Evolutionary conservation across 2,888 invertebrate species (phyloP).

Genomic region (Hirtodrosophila duncani): DNA sequence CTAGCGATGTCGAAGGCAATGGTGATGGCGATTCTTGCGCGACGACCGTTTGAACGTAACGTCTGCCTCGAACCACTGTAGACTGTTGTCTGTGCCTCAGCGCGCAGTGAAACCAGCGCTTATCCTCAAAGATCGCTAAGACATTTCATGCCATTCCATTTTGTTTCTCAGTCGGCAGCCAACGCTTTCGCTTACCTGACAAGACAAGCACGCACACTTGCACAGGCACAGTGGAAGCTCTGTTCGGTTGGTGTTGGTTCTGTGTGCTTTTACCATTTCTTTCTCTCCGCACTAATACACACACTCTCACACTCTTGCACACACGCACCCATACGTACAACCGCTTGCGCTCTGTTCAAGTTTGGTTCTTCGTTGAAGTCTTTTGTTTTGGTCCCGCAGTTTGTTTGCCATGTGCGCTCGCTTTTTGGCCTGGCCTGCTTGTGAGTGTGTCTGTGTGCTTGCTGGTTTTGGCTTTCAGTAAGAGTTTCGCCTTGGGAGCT

Average conservation of each 20-base stretch:
- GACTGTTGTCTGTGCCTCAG: constrained; percentile 77
- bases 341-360: constrained; percentile 35
- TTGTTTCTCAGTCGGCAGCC: constrained; percentile 50
- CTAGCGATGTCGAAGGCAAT: neutral
- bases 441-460: neutral
- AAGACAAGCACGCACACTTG: neutral
- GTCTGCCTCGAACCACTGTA: constrained; percentile 75
- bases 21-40: constrained; percentile 57
- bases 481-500: constrained; percentile 63
- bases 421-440: constrained; percentile 26
- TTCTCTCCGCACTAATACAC: constrained; percentile 33
- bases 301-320: constrained; percentile 1
- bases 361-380: constrained; percentile 69
- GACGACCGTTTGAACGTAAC: constrained; percentile 69
- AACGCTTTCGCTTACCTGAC: constrained; percentile 60
- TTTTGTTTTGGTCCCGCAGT: constrained; percentile 65
- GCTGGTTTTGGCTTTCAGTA: constrained; percentile 28
- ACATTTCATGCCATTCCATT: constrained; percentile 72
- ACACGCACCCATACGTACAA: constrained; percentile 1
- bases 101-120: constrained; percentile 74
- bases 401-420: constrained; percentile 61
- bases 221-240: constrained; percentile 24
- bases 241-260: constrained; percentile 38
- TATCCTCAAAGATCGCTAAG: constrained; percentile 75
- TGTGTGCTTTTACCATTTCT: constrained; percentile 50